Evolutionary conservation across 2,113 vertebrate genomes (phyloP).

Genomic region (Nestor notabilis): DNA sequence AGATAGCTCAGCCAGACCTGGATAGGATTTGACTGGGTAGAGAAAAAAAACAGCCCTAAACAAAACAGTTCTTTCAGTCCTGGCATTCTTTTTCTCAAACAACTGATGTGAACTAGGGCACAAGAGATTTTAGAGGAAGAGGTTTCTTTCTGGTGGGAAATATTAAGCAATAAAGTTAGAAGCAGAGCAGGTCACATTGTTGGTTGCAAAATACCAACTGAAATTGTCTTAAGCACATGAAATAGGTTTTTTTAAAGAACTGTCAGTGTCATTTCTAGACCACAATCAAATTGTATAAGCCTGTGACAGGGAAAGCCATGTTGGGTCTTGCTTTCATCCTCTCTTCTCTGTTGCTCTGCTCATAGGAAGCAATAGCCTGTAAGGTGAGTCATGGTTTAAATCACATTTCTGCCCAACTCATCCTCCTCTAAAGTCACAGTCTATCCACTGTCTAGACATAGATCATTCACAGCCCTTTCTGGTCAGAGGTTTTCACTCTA

Average conservation of each 20-base stretch:
- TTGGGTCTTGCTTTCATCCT: neutral
- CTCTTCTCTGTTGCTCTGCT: neutral
- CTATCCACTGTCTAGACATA: neutral
- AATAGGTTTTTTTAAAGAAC: neutral
- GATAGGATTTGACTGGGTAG: neutral
- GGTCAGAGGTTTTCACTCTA: neutral
- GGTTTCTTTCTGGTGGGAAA: slow-evolving; percentile 5
- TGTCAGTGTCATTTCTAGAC: neutral
- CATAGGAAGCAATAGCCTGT: neutral
- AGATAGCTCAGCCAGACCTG: neutral
- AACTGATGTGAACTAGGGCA: neutral
- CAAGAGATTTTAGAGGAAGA: slow-evolving; percentile 9
- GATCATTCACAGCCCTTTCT: neutral
- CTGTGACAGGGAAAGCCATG: neutral
- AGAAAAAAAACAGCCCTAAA: neutral
- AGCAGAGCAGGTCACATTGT: neutral
- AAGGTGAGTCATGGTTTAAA: neutral
- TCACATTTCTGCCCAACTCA: neutral
- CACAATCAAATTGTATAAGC: neutral
- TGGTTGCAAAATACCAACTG: slow-evolving; percentile 47
- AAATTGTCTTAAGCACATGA: slow-evolving; percentile 6
- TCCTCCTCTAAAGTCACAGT: neutral
- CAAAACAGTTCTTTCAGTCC: neutral
- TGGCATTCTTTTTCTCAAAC: neutral
- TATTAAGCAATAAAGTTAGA: slow-evolving; percentile 32